phyloP scores from a whole-genome alignment of 2,113 vertebrate genomes.

The Takifugu flavidus region DNA sequence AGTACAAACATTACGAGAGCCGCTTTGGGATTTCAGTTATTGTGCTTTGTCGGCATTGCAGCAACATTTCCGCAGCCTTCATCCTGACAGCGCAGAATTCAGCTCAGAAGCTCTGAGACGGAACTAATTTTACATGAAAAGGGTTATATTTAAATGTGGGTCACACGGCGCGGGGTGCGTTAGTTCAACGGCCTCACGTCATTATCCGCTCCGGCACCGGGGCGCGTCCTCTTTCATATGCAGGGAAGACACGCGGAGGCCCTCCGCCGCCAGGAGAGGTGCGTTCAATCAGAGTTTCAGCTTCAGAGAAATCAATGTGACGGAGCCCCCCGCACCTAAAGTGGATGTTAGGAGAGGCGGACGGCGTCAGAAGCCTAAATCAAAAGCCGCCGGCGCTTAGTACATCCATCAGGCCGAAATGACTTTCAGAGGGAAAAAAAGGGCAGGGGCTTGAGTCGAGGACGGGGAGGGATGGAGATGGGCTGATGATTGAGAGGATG shows the following conservation, averaged over 20 bases:
- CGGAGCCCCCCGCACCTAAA: slow-evolving; percentile 53
- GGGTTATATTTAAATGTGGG: slow-evolving; percentile 20
- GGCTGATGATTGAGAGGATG: too few relatives aligned
- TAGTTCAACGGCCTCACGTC: slow-evolving; percentile 6
- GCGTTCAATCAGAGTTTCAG: slow-evolving; percentile 65
- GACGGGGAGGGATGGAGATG: too few relatives aligned
- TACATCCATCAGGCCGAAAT: slow-evolving; percentile 60
- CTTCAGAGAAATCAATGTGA: slow-evolving; percentile 70
- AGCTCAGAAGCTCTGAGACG: slow-evolving; percentile 13
- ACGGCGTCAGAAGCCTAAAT: slow-evolving; percentile 66
- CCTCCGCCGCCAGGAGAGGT: slow-evolving; percentile 34
- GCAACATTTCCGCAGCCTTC: slow-evolving; percentile 20
- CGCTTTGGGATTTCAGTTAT: slow-evolving; percentile 27
- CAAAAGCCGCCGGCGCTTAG: slow-evolving; percentile 59
- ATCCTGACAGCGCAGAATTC: slow-evolving; percentile 10
- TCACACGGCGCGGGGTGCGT: not conserved
- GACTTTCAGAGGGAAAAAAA: slow-evolving; percentile 46
- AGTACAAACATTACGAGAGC: slow-evolving; percentile 1
- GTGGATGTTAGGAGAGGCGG: slow-evolving; percentile 65
- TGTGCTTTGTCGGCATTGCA: slow-evolving; percentile 14
- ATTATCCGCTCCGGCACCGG: slow-evolving; percentile 14
- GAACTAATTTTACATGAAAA: slow-evolving; percentile 37
- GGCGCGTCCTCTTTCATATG: slow-evolving; percentile 25
- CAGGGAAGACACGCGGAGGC: slow-evolving; percentile 8
- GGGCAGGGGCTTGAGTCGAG: slow-evolving; percentile 21